Evolutionary conservation across 2,888 invertebrate genomes (phyloP).

Genomic region (Pyralis farinalis): DNA sequence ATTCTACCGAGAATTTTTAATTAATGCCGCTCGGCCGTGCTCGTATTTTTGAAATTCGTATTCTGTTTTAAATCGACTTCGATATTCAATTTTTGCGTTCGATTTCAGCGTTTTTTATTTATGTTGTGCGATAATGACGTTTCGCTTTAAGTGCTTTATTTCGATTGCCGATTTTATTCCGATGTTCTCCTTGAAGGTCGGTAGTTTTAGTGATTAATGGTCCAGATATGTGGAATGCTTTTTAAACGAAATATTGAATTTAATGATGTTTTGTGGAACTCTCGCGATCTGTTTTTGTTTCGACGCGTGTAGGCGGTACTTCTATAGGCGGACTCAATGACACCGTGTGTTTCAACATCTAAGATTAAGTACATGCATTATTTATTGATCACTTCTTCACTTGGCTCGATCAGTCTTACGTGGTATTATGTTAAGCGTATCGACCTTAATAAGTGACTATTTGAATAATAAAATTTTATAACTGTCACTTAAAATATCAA

Average conservation of each 20-base stretch:
- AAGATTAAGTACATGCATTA: slow-evolving; percentile 31
- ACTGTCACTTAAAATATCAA: slow-evolving; percentile 29
- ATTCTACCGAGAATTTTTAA: slow-evolving; percentile 82
- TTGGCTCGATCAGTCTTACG: slow-evolving; percentile 30
- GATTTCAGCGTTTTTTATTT: slow-evolving; percentile 77
- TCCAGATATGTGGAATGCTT: slow-evolving; percentile 77
- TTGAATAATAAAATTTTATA: slow-evolving; percentile 40
- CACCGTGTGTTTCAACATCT: slow-evolving; percentile 45
- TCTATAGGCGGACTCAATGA: slow-evolving; percentile 52
- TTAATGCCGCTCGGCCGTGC: slow-evolving; percentile 76
- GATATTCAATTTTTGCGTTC: slow-evolving; percentile 80
- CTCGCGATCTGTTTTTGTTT: slow-evolving; percentile 57
- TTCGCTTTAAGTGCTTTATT: slow-evolving; percentile 81
- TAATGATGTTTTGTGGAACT: slow-evolving; percentile 76
- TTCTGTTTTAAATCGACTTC: slow-evolving; percentile 78
- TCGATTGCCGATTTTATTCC: slow-evolving; percentile 80
- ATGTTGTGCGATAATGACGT: slow-evolving; percentile 81
- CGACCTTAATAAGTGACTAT: slow-evolving; percentile 35
- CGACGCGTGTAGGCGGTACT: slow-evolving; percentile 45
- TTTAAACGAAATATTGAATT: slow-evolving; percentile 80
- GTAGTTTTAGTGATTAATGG: slow-evolving; percentile 80
- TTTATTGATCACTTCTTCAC: slow-evolving; percentile 47
- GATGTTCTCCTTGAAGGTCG: slow-evolving; percentile 78
- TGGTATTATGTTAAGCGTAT: slow-evolving; percentile 29
- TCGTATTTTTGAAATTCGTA: slow-evolving; percentile 78